Evolutionary conservation across 2,888 invertebrate species (phyloP).

Genomic region (Allophyes oxyacanthae): DNA sequence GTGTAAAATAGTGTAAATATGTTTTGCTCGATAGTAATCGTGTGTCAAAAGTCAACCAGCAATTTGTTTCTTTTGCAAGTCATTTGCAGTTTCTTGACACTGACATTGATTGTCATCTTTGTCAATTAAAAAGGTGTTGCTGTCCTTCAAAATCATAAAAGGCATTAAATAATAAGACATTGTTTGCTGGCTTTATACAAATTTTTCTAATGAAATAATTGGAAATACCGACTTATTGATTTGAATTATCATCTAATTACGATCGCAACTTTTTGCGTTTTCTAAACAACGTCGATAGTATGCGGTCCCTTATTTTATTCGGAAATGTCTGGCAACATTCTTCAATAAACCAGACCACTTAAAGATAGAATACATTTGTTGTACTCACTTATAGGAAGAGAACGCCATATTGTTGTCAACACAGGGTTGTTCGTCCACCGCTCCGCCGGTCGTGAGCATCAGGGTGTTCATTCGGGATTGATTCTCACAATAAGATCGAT

Average conservation of each 20-base stretch:
- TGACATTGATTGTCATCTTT: constrained; percentile 24
- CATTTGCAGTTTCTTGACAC: constrained; percentile 24
- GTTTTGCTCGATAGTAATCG: constrained; percentile 12
- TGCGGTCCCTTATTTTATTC: too few relatives aligned
- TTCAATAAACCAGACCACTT: constrained; percentile 31
- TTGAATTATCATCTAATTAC: too few relatives aligned
- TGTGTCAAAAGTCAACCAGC: constrained; percentile 25
- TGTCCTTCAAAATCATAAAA: too few relatives aligned
- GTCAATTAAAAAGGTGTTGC: constrained; percentile 1
- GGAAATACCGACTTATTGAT: too few relatives aligned
- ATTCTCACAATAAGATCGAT: constrained; percentile 56
- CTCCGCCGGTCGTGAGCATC: constrained; percentile 84
- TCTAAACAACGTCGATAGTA: too few relatives aligned
- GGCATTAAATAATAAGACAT: too few relatives aligned
- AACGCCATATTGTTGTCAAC: constrained; percentile 85
- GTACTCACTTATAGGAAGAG: constrained; percentile 84
- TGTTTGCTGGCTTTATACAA: too few relatives aligned
- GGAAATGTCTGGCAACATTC: not conserved
- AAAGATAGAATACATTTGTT: constrained; percentile 39
- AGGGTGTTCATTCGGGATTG: constrained; percentile 84
- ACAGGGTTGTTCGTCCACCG: constrained; percentile 83
- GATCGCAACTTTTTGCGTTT: too few relatives aligned
- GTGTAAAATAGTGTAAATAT: not conserved
- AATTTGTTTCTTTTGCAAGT: constrained; percentile 17
- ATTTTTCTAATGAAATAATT: too few relatives aligned